Evolutionary conservation across 1,140 invertebrate species (phyloP).

Genomic region (Neodiprion pinetum): DNA sequence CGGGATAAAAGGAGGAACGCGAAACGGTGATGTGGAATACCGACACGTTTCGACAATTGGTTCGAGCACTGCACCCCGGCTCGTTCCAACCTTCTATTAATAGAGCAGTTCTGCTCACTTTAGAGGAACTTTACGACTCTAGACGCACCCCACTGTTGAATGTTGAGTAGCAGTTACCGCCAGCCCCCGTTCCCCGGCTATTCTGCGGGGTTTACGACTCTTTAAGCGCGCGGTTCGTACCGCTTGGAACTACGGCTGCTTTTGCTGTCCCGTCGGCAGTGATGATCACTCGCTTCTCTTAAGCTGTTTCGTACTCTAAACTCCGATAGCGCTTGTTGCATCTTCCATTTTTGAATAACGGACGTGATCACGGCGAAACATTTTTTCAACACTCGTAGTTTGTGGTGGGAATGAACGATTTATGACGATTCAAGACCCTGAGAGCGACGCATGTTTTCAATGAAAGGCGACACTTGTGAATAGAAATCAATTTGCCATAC

Average conservation of each 20-base stretch:
- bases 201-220: constrained; percentile 29
- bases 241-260: constrained; percentile 5
- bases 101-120: constrained; percentile 48
- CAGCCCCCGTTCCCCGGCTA: background rate
- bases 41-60: constrained; percentile 39
- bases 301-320: too few relatives aligned
- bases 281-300: background rate
- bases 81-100: constrained; percentile 24
- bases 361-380: too few relatives aligned
- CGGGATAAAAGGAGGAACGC: background rate
- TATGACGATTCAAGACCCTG: too few relatives aligned
- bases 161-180: constrained; percentile 28
- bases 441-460: too few relatives aligned
- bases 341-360: too few relatives aligned
- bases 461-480: too few relatives aligned
- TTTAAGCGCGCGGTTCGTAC: constrained; percentile 32
- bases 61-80: constrained; percentile 34
- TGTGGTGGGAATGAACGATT: too few relatives aligned
- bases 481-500: too few relatives aligned
- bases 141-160: constrained; percentile 42
- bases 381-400: too few relatives aligned
- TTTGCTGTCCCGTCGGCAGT: constrained; percentile 40
- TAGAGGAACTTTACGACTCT: constrained; percentile 48
- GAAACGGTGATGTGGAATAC: constrained; percentile 29
- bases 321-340: too few relatives aligned